Evolutionary conservation across 1,140 invertebrate species (phyloP).

Genomic region (Zaprionus ornatus): DNA sequence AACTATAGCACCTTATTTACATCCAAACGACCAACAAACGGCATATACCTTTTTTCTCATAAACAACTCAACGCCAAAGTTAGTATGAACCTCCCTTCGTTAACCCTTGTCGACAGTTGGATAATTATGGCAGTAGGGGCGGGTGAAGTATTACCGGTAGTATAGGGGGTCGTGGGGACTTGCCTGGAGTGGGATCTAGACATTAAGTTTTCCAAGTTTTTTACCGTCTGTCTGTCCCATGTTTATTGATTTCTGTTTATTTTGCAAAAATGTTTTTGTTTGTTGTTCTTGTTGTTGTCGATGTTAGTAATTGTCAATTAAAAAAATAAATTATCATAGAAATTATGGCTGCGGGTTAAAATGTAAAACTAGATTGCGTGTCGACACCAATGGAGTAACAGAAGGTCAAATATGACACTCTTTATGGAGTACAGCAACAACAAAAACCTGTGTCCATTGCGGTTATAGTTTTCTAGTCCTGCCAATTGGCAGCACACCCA

Average conservation of each 20-base stretch:
- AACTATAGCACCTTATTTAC: neutral
- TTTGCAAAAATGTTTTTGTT: constrained; percentile 49
- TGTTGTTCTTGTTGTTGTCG: neutral
- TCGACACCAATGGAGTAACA: neutral
- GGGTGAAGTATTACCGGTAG: neutral
- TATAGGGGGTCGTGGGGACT: neutral
- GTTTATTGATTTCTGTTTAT: constrained; percentile 62
- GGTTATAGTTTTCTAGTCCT: neutral
- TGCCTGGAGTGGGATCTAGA: constrained; percentile 2
- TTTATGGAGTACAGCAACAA: constrained; percentile 1
- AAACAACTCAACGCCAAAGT: constrained; percentile 1
- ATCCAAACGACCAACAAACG: neutral
- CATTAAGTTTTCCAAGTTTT: constrained; percentile 36
- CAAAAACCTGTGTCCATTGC: neutral
- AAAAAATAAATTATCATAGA: constrained; percentile 50
- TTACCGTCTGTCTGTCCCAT: constrained; percentile 28
- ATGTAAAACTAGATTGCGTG: constrained; percentile 31
- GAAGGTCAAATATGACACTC: constrained; percentile 24
- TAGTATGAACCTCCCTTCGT: constrained; percentile 4
- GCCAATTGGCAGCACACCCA: constrained; percentile 7
- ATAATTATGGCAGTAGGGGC: constrained; percentile 64
- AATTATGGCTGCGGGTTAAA: constrained; percentile 52
- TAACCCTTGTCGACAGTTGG: neutral
- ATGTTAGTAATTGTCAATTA: constrained; percentile 16
- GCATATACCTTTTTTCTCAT: neutral